Evolutionary conservation across 2,113 vertebrate genomes (phyloP), one percentile per base, ranked within the genome.

Genomic region (Scytalopus superciliaris): DNA sequence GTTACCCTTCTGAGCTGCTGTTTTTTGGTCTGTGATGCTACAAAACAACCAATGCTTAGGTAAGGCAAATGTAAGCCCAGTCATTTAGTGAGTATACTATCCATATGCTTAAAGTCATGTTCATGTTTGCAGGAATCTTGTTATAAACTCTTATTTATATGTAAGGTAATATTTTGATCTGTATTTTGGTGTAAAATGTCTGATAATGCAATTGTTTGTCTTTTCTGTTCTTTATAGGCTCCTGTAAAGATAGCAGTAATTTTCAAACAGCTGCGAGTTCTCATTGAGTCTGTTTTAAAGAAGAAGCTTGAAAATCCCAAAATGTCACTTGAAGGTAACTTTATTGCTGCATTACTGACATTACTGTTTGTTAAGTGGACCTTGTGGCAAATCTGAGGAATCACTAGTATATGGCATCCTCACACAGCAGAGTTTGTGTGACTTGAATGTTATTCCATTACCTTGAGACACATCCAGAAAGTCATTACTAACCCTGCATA

Each of bases 231-330:
- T 86, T 90, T 35, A 62, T 81, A 99, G 99, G 99, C 99, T 93
- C 99, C 99, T 25, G 99, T 99, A 15, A 98, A 99, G 90, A 99
- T 99, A 35, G 99, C 99, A 6, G 99, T 99, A 60, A 99, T 99
- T 97, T 99, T 99, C 96, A 99, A 99, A 96, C 99, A 99, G 66
- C 97, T 99, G 70, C 98, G 99, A 95, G 97, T 98, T 89, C 98
- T 99, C 70, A 99, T 99, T 93, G 99, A 99, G 76, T 98, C 98
- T 45, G 97, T 99, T 92, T 97, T 99, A 72, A 98, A 98, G 92
- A 98, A 98, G 97, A 99, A 99, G 92, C 98, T 99, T 89, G 98
- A 99, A 97, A 99, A 99, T 94, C 99, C 99, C 9, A 98, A 99
- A 96, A 99, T 99, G 98, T 98, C 98, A 35, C 98, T 99, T 78